Evolutionary conservation across 2,888 invertebrate genomes (phyloP).

Genomic region (Andrena hattorfiana): DNA sequence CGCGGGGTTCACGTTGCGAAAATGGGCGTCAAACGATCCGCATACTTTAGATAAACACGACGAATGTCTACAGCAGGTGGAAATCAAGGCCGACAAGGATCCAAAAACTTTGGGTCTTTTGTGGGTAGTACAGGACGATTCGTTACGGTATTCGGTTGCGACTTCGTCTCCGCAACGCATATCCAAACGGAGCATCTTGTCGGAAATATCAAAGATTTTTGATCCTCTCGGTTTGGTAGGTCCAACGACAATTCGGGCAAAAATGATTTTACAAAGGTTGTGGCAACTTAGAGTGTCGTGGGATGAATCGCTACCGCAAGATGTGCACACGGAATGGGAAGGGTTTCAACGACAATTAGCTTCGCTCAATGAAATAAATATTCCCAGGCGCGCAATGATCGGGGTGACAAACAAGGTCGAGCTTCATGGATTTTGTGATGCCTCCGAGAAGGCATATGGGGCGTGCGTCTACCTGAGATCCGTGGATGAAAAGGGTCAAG

Average conservation of each 20-base stretch:
- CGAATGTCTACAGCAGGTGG: neutral
- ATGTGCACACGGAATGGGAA: neutral
- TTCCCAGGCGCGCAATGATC: too few relatives aligned
- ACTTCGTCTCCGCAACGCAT: neutral
- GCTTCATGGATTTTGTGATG: conserved; percentile 23
- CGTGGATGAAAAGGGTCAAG: neutral
- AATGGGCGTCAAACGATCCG: neutral
- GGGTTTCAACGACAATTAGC: neutral
- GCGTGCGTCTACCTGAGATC: conserved; percentile 7
- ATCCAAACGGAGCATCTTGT: conserved; percentile 2
- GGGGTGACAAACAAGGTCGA: too few relatives aligned
- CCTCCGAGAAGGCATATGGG: conserved; percentile 10
- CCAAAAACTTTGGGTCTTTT: conserved; percentile 23
- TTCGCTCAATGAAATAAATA: too few relatives aligned
- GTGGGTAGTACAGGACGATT: neutral
- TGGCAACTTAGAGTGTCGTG: conserved; percentile 2
- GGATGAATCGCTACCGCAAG: conserved; percentile 8
- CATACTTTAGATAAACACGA: too few relatives aligned
- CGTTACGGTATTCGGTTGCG: neutral
- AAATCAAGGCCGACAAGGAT: neutral
- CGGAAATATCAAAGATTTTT: conserved; percentile 3
- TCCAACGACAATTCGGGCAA: conserved; percentile 11
- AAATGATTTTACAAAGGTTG: conserved; percentile 5
- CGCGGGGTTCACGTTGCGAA: neutral
- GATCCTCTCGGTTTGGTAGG: conserved; percentile 21